Base-by-base conservation (phyloP, 1,140 invertebrate species). In the Apis cerana region DNA sequence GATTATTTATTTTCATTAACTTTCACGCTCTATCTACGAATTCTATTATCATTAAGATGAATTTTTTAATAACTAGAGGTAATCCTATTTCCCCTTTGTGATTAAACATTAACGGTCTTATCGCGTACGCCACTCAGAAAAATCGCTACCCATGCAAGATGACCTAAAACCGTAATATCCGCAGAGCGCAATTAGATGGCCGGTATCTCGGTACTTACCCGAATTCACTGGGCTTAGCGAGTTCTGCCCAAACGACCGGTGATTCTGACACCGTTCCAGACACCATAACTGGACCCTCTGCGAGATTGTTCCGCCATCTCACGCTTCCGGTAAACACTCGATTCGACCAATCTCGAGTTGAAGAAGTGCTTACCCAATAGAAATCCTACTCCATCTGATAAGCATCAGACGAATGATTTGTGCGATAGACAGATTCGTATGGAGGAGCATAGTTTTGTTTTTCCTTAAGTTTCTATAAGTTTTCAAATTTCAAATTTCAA, bases 221-320 rank as follows among this genome's bases (percentile, higher is more conserved):
- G 72, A 87, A 79, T 80, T 13, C n/a, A 76, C 0, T 21, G 43
- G 65, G 10, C 48, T 50, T 48, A 8, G 65, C 65, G 65, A 50
- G 65, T 7, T 15, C 23, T 11, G 64, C 67, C 23, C 33, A 77
- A 62, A 75, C 83, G 75, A 70, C 59, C 83, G 61, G 76, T 80
- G 70, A 87, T 71, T 67, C 27, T 74, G 61, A 87, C 52, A n/a
- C 85, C 76, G 52, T 65, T 87, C 71, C 71, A 76, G 21, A 75
- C 71, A 12, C 75, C 85, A 15, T 83, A 86, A 27, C 84, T 27
- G 48, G 61, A 75, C 15, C 71, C 70, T 48, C 15, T 15, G 64
- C 75, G 85, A n/a, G 80, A 75, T 12, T 75, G 71, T 48, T 62
- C 33, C 23, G 79, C 85, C 23, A 8, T 69, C 12, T 0, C n/a